Evolutionary conservation across 2,113 vertebrate species (phyloP).

Genomic region (Calonectris borealis): DNA sequence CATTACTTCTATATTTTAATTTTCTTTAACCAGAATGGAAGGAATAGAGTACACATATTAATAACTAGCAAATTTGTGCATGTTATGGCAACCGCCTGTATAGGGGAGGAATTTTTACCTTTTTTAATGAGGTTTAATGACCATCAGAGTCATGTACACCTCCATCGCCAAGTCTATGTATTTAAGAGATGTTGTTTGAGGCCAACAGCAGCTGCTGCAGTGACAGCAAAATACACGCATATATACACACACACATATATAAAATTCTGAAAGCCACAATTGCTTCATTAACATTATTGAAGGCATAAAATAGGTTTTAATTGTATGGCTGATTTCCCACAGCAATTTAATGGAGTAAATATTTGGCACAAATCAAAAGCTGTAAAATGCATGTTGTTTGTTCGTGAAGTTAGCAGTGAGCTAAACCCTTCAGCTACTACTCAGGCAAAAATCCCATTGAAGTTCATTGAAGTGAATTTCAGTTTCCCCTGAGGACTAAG

Average conservation of each 20-base stretch:
- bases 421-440: constrained; percentile 27
- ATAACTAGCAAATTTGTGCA: background rate
- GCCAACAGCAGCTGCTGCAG: constrained; percentile 7
- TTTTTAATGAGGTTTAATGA: constrained; percentile 14
- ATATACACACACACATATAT: background rate
- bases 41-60: background rate
- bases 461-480: constrained; percentile 20
- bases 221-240: background rate
- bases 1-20: background rate
- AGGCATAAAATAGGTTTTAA: constrained; percentile 53
- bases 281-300: constrained; percentile 47
- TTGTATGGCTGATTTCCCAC: constrained; percentile 58
- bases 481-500: background rate
- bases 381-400: constrained; percentile 61
- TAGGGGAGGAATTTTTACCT: background rate
- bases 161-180: background rate
- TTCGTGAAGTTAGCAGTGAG: constrained; percentile 40
- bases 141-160: background rate
- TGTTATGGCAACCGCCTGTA: background rate
- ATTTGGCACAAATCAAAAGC: constrained; percentile 64
- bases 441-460: constrained; percentile 20
- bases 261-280: constrained; percentile 43
- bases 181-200: constrained; percentile 16
- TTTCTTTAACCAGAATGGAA: background rate
- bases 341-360: constrained; percentile 47